A percentile compares a stretch with the other conserved stretches of the same genome.
phyloP scores from a whole-genome alignment of 2,797 vertebrate genomes.

The Hafferia zeledoni region DNA sequence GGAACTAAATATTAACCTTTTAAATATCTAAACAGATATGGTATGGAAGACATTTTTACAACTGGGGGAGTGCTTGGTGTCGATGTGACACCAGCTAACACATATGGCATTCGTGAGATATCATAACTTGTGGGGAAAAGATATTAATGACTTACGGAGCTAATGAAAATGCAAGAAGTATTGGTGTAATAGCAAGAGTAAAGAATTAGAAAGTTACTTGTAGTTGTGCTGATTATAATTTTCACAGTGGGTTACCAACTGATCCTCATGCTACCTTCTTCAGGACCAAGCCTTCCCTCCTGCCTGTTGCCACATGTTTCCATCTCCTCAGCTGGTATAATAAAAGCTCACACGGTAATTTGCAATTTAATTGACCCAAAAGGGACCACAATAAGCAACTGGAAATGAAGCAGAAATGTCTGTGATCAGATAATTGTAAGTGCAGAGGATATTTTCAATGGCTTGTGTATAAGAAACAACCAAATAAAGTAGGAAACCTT shows the following conservation, averaged over 20 bases:
- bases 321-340: background rate
- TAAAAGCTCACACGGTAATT: background rate
- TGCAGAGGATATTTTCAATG: background rate
- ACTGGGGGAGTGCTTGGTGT: background rate
- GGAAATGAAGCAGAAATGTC: background rate
- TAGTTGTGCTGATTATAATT: background rate
- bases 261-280: background rate
- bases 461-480: background rate
- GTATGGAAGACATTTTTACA: constrained; percentile 39
- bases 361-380: background rate
- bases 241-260: background rate
- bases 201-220: background rate
- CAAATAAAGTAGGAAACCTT: background rate
- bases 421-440: background rate
- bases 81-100: background rate
- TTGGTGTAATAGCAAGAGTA: background rate
- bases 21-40: constrained; percentile 67
- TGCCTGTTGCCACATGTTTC: background rate
- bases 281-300: background rate
- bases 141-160: background rate
- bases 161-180: background rate
- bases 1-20: constrained; percentile 79
- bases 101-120: background rate
- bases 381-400: background rate
- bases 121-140: background rate